Base-by-base conservation (phyloP, 2,797 vertebrate genomes). In the Dermochelys coriacea region DNA sequence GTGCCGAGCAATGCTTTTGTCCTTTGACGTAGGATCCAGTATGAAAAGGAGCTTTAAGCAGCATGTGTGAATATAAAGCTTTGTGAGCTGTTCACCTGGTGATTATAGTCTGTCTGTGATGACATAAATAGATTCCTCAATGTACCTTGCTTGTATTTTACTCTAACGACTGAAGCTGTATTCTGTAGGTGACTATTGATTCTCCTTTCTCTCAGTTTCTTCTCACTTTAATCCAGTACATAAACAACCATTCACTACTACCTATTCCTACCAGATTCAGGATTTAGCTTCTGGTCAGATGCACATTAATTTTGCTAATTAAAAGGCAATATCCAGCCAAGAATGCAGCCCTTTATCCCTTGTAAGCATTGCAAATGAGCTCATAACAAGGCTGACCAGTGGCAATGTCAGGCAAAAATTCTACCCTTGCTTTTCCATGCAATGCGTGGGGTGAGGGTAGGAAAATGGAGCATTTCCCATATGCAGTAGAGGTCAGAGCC, bases 231-330 rank as follows among this genome's bases (percentile, higher is more conserved):
- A 85, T 80, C 12, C 49, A 59, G 15, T 29, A 55, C 1, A 0
- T 51, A 86, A 71, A 71, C 18, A 21, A 90, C 29, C 84, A 85
- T 85, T 84, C 93, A 90, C n/a, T 18, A 8, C 86, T 50, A 37
- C n/a, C 85, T 68, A 84, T 81, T 34, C 41, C 31, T 87, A 88
- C 86, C 77, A 86, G 91, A 86, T 27, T 91, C 51, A 64, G n/a
- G 78, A 94, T 80, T 94, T 95, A 84, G 51, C 74, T 41, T 89
- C 78, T 34, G 94, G 71, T 59, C 80, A 94, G n/a, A 92, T 51
- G 84, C 80, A 83, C 50, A 83, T n/a, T 54, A 54, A 85, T 94
- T 93, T 90, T 87, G 59, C 85, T 94, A 94, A 95, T 84, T 96
- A 94, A 96, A 93, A 92, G 86, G 90, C 89, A 80, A 77, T 92